Base-by-base conservation (phyloP, 1,140 invertebrate genomes). In the Anadara kagoshimensis region DNA sequence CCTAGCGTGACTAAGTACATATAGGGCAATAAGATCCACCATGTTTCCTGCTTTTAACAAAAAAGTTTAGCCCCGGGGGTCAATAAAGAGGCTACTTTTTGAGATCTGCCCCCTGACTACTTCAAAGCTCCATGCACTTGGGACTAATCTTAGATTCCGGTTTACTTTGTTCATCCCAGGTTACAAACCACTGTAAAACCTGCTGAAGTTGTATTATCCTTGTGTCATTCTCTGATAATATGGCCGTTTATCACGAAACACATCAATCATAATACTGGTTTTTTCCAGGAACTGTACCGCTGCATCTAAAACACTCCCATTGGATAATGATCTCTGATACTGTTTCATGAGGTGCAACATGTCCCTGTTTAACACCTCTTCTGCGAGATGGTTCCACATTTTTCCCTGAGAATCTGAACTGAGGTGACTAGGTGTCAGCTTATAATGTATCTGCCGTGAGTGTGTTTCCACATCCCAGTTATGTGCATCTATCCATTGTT, bases 341-440 rank as follows among this genome's bases (percentile, higher is more conserved):
- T 29, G 22, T 29, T 51, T 41, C 64, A 73, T 61, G 0, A 73
- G n/a, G 26, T 67, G 51, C 5, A 62, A 20, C 36, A 73, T 62
- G 24, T 73, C 51, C 0, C 7, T n/a, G 22, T 73, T 45, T 5
- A 67, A 26, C 26, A 73, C 49, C 36, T 73, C 64, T 36, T 73
- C 71, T 16, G 63, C 64, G 5, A 67, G 36, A 26, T 67, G 65
- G 51, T 72, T 72, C 16, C 69, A 53, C 69, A 72, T 72, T 58
- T 56, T 65, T 47, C 65, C 62, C 16, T 51, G 45, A 14, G 59
- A 58, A 45, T 65, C 51, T n/a, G 69, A 61, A 11, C 47, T 11
- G 0, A 72, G 43, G 44, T 72, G 53, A 12, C 47, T 53, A 51
- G 20, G 24, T 26, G 36, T 45, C 2, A 66, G 22, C 18, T 73